These are phyloP conservation scores for Trinectes maculatus DNA, from an alignment of 2,113 vertebrate species.

Conservation along the genomic window DNA sequence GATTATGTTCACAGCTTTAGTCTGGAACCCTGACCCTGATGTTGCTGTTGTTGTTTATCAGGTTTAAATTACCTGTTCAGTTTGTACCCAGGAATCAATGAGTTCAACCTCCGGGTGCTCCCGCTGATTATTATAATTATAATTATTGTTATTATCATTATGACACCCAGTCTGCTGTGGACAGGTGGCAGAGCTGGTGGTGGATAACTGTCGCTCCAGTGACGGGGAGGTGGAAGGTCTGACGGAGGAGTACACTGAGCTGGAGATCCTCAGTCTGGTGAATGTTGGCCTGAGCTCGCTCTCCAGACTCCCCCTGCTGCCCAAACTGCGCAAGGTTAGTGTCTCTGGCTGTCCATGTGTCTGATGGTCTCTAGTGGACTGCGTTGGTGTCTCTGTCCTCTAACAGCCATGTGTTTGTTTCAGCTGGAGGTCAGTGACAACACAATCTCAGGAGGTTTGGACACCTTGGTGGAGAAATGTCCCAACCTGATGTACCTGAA, in stretches of 20 bases:
- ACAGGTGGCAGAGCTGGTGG: slow-evolving; percentile 91
- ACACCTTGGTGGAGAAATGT: slow-evolving; percentile 84
- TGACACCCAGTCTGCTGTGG: neutral
- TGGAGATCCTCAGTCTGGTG: slow-evolving; percentile 96
- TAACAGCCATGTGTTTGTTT: slow-evolving; percentile 3
- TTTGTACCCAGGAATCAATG: too few relatives aligned
- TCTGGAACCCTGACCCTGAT: too few relatives aligned
- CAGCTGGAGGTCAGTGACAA: slow-evolving; percentile 90
- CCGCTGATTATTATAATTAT: too few relatives aligned
- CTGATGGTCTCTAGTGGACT: too few relatives aligned
- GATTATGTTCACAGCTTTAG: too few relatives aligned
- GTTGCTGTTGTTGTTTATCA: too few relatives aligned
- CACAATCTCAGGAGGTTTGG: slow-evolving; percentile 83
- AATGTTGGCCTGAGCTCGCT: slow-evolving; percentile 92
- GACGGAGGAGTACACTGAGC: slow-evolving; percentile 91
- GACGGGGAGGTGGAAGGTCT: slow-evolving; percentile 95
- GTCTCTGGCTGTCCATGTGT: neutral
- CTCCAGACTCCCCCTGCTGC: slow-evolving; percentile 91
- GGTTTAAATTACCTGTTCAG: too few relatives aligned
- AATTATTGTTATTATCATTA: too few relatives aligned
- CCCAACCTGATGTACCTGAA: slow-evolving; percentile 87
- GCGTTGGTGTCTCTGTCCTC: neutral
- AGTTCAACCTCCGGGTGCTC: too few relatives aligned
- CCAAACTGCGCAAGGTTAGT: slow-evolving; percentile 94
- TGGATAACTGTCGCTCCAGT: slow-evolving; percentile 91